Percentiles rank a stretch among this genome's conserved stretches.
Conservation (phyloP, 2,113 vertebrate genomes). For the Stegastes partitus region DNA sequence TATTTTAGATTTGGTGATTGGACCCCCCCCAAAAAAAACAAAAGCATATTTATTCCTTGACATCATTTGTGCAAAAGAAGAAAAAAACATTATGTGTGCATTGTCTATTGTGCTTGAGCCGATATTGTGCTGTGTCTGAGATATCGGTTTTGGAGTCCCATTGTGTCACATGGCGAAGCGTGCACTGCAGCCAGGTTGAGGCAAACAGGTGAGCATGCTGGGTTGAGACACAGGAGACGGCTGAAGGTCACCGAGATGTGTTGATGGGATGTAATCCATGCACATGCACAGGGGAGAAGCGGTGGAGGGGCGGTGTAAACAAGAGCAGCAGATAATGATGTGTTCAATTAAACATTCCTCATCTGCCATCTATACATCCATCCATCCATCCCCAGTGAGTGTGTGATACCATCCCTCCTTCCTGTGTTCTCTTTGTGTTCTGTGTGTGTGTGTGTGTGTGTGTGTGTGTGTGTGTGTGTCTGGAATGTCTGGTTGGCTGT, state of each 20-base stretch:
- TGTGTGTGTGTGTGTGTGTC: constrained; percentile 12
- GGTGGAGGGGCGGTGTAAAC: constrained; percentile 25
- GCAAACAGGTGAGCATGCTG: constrained; percentile 23
- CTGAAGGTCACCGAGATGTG: constrained; percentile 60
- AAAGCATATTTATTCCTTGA: neutral
- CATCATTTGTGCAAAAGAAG: neutral
- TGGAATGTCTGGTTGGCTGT: constrained; percentile 57
- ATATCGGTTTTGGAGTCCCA: constrained; percentile 26
- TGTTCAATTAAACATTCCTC: constrained; percentile 67
- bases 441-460: constrained; percentile 10
- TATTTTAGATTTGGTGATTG: neutral
- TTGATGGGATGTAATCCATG: constrained; percentile 12
- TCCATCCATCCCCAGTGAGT: constrained; percentile 20
- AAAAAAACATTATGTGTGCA: constrained; percentile 10
- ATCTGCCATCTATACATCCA: neutral
- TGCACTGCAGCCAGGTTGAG: neutral
- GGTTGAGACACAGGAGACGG: constrained; percentile 4
- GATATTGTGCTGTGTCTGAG: neutral
- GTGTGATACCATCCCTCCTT: neutral
- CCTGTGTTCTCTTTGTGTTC: constrained; percentile 6
- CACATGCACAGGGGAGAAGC: neutral
- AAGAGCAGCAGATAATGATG: constrained; percentile 45
- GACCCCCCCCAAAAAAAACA: neutral
- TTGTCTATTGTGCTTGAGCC: constrained; percentile 16
- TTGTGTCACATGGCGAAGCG: constrained; percentile 13